phyloP scores from a whole-genome alignment of 2,113 vertebrate genomes.

The Leptocoma aspasia region DNA sequence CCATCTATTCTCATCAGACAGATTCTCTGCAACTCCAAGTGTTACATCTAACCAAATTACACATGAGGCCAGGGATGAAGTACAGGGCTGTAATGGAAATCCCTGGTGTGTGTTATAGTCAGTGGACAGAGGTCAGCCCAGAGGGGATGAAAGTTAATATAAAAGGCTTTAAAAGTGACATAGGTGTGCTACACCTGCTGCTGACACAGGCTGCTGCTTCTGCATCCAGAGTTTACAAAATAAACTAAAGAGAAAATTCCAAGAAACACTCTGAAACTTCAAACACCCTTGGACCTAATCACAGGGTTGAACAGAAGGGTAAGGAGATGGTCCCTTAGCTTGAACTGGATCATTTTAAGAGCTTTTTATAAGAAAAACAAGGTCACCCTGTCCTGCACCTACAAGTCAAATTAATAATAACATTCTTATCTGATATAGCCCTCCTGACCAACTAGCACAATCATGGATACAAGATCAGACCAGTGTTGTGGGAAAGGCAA shows the following conservation, averaged over 20 bases:
- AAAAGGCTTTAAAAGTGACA: neutral
- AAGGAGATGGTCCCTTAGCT: neutral
- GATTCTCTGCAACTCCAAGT: neutral
- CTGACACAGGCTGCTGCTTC: neutral
- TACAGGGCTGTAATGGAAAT: neutral
- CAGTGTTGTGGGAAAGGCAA: neutral
- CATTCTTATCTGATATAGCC: neutral
- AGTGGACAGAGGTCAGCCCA: neutral
- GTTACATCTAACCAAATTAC: neutral
- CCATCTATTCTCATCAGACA: neutral
- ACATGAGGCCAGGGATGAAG: neutral
- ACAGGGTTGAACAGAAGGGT: rapidly evolving
- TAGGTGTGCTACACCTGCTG: neutral
- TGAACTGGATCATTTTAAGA: neutral
- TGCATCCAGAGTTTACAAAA: neutral
- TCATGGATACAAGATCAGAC: neutral
- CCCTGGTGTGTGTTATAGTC: neutral
- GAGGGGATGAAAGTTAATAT: neutral
- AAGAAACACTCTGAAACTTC: neutral
- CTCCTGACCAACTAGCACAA: neutral
- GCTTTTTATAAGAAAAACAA: neutral
- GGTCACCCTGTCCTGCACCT: neutral
- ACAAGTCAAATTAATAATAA: neutral
- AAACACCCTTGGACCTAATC: neutral
- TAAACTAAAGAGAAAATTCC: neutral